These are phyloP conservation scores for Alouatta palliata DNA, from an alignment of 2,113 vertebrate species.

Conservation along the genomic window DNA sequence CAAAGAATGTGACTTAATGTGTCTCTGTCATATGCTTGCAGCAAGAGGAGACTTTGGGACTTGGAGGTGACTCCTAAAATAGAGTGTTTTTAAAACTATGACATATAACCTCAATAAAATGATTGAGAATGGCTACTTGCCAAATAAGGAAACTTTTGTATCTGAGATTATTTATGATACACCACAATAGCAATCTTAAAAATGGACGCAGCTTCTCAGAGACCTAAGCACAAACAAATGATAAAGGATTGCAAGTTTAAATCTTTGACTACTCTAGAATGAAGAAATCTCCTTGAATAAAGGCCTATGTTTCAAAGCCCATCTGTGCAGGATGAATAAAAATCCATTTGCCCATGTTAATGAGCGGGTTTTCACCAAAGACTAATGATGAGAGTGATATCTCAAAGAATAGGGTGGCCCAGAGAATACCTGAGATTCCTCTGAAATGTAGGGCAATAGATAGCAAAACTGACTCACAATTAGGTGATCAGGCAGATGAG, in stretches of 20 bases:
- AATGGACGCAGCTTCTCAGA: not conserved
- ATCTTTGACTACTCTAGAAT: not conserved
- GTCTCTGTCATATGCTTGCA: not conserved
- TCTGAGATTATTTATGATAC: not conserved
- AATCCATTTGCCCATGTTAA: not conserved
- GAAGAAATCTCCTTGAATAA: not conserved
- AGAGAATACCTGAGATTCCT: not conserved
- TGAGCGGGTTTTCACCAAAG: not conserved
- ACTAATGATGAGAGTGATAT: not conserved
- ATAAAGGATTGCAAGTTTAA: not conserved
- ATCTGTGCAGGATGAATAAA: not conserved
- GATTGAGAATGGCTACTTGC: not conserved
- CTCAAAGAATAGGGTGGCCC: not conserved
- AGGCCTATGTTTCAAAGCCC: not conserved
- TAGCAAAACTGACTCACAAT: not conserved
- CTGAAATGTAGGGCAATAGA: not conserved
- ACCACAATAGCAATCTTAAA: not conserved
- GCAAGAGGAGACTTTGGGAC: not conserved
- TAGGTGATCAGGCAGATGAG: not conserved
- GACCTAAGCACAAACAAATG: not conserved
- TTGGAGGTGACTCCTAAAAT: not conserved
- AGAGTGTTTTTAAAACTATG: not conserved
- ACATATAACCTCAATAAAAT: not conserved
- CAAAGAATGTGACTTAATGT: slow-evolving; percentile 62
- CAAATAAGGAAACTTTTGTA: not conserved